Evolutionary conservation across 37 sponge, comb jelly and placozoan species (phyloP).

Genomic region (Ianthella basta): DNA sequence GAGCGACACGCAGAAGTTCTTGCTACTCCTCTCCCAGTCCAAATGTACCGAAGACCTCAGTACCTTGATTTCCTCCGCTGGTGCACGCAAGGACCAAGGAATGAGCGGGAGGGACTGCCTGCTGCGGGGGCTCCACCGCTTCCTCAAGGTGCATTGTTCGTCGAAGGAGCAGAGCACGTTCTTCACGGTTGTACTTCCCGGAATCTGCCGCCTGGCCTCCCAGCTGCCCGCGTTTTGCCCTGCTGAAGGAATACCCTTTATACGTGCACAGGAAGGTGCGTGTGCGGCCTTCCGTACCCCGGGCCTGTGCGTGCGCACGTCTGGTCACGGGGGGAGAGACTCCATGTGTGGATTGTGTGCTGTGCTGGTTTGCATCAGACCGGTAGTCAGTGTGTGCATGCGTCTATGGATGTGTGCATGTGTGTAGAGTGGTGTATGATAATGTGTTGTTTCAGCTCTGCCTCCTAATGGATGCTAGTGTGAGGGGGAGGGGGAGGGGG

Average conservation of each 20-base stretch:
- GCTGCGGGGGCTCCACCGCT: constrained; percentile 49
- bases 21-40: constrained; percentile 35
- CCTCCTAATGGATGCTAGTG: no score
- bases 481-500: no score
- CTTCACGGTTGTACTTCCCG: constrained; percentile 54
- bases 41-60: constrained; percentile 27
- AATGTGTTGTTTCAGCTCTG: no score
- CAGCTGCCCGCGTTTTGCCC: constrained; percentile 59
- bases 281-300: no score
- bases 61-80: constrained; percentile 35
- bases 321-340: no score
- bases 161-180: constrained; percentile 54
- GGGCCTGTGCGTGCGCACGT: no score
- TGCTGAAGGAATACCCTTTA: constrained; percentile 59
- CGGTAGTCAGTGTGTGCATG: no score
- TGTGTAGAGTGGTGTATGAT: no score
- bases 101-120: background rate
- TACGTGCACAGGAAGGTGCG: constrained; percentile 63
- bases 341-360: no score
- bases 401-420: no score
- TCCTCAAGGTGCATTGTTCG: constrained; percentile 40
- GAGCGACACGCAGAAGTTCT: constrained; percentile 50
- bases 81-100: background rate
- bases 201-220: constrained; percentile 62
- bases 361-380: no score